A percentile compares a stretch with the other conserved stretches of the same genome.
Conservation (phyloP, 2,797 vertebrate species). For the Scolopax rusticola region DNA sequence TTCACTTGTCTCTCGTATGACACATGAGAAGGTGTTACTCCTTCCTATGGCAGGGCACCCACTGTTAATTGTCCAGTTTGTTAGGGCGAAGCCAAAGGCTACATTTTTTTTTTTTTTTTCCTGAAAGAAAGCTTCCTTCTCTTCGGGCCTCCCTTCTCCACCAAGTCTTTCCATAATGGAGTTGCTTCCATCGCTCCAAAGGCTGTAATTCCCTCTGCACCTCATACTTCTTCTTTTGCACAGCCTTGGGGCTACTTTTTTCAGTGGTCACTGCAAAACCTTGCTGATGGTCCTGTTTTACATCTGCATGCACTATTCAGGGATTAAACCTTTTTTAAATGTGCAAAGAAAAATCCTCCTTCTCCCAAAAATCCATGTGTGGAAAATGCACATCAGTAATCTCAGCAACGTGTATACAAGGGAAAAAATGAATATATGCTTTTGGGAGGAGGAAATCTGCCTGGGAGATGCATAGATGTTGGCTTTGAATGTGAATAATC, state of each 20-base stretch:
- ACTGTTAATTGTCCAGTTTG: slow-evolving; percentile 35
- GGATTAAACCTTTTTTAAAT: not conserved
- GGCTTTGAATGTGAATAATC: not conserved
- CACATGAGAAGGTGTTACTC: not conserved
- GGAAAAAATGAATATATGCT: not conserved
- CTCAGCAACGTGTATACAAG: not conserved
- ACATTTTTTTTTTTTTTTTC: not conserved
- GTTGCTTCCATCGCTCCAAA: not conserved
- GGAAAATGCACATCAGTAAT: not conserved
- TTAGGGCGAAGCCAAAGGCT: slow-evolving; percentile 12
- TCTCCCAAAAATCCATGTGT: not conserved
- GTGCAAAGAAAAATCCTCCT: not conserved
- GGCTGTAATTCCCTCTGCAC: not conserved
- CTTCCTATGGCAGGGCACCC: not conserved
- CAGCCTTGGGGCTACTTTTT: not conserved
- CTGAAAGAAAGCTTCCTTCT: not conserved
- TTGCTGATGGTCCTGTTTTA: not conserved
- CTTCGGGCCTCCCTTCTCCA: not conserved
- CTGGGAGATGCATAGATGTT: not conserved
- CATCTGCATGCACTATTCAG: not conserved
- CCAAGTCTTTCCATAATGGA: not conserved
- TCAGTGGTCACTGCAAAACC: not conserved
- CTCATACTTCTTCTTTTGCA: not conserved
- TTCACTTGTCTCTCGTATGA: slow-evolving; percentile 7
- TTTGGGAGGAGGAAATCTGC: not conserved